Conservation (phyloP, 2,888 invertebrate genomes). For the Branchipolynoe longqiensis region DNA sequence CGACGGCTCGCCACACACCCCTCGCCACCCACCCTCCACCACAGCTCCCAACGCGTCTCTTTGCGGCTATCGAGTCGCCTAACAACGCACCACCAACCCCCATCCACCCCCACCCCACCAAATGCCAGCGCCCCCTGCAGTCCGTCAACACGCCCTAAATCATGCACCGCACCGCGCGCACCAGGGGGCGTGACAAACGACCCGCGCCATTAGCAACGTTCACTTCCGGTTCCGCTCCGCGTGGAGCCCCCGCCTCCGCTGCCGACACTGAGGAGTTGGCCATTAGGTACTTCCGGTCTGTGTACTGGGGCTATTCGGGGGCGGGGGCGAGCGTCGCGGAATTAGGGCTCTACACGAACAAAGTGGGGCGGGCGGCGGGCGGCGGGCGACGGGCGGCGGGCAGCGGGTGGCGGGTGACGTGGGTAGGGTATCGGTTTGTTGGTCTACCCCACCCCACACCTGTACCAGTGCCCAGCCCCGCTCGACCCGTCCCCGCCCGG, state of each 20-base stretch:
- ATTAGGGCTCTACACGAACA: constrained; percentile 27
- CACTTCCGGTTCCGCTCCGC: constrained; percentile 35
- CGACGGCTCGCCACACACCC: too few relatives aligned
- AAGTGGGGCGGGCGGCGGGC: neutral
- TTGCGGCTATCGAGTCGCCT: too few relatives aligned
- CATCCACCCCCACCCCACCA: neutral
- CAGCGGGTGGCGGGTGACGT: too few relatives aligned
- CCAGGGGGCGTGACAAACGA: constrained; percentile 30
- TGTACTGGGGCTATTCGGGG: neutral
- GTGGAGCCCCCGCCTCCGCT: neutral
- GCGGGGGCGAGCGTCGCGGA: neutral
- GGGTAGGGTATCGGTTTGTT: too few relatives aligned
- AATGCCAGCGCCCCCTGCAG: constrained; percentile 11
- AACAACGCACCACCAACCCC: too few relatives aligned
- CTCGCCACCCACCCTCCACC: too few relatives aligned
- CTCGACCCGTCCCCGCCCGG: too few relatives aligned
- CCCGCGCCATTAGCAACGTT: constrained; percentile 26
- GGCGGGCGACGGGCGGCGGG: too few relatives aligned
- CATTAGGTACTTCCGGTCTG: constrained; percentile 21
- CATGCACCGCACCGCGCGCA: neutral
- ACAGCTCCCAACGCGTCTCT: too few relatives aligned
- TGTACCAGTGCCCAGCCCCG: too few relatives aligned
- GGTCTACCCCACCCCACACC: too few relatives aligned
- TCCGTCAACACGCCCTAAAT: constrained; percentile 26
- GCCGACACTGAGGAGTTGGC: neutral